These are phyloP conservation scores for Ophion slaviceki DNA, from an alignment of 2,888 invertebrate genomes.

Conservation along the genomic window DNA sequence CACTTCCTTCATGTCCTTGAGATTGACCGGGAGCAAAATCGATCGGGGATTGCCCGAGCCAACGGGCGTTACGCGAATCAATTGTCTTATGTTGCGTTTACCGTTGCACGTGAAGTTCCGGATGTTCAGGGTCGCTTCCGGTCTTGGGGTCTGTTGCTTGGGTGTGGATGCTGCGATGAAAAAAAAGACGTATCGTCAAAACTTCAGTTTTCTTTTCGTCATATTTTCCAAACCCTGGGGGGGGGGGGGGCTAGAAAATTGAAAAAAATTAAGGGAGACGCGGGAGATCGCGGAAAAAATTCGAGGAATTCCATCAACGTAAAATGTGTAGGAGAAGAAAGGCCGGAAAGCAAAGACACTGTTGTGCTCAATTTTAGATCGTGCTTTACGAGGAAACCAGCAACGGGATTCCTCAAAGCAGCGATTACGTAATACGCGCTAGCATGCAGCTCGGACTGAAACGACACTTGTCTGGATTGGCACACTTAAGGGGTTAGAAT, in stretches of 20 bases:
- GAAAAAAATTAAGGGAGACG: background rate
- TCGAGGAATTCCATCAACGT: background rate
- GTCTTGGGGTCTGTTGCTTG: constrained; percentile 71
- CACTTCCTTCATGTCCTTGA: constrained; percentile 89
- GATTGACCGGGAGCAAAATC: constrained; percentile 89
- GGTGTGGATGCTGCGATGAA: constrained; percentile 68
- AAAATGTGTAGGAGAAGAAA: background rate
- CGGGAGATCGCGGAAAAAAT: background rate
- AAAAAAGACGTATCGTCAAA: background rate
- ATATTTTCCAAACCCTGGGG: background rate
- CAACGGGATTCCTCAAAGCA: background rate
- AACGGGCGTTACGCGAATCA: constrained; percentile 81
- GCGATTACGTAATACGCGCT: background rate
- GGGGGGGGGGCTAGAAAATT: no score
- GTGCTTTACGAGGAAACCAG: background rate
- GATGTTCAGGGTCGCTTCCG: constrained; percentile 73
- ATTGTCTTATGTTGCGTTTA: constrained; percentile 78
- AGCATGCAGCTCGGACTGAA: background rate
- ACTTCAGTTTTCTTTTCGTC: background rate
- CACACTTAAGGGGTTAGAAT: background rate
- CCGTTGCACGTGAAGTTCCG: constrained; percentile 75
- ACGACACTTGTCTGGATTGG: background rate
- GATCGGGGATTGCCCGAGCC: constrained; percentile 85
- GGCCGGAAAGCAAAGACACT: background rate
- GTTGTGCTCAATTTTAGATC: no score